A percentile compares a stretch with the other conserved stretches of the same genome.
phyloP scores from a whole-genome alignment of 1,140 invertebrate genomes.

The Pinna nobilis region DNA sequence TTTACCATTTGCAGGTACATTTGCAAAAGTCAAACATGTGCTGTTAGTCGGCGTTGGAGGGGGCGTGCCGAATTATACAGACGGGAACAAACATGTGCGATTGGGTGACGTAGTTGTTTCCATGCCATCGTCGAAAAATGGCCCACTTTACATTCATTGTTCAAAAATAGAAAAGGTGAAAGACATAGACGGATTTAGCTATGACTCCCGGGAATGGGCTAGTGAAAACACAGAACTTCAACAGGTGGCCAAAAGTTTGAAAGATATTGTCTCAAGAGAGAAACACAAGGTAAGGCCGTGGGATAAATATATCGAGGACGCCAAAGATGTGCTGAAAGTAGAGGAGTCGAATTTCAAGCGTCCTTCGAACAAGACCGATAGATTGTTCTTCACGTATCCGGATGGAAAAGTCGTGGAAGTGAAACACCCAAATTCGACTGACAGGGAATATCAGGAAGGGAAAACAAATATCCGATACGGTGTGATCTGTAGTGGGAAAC shows the following conservation, averaged over 20 bases:
- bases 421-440: conserved; percentile 66
- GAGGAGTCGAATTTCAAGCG: conserved; percentile 79
- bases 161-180: conserved; percentile 55
- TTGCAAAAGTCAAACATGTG: conserved; percentile 81
- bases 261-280: conserved; percentile 30
- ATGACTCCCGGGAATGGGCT: conserved; percentile 51
- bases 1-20: conserved; percentile 56
- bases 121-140: conserved; percentile 68
- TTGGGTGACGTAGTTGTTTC: conserved; percentile 97
- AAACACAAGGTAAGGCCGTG: conserved; percentile 66
- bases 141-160: conserved; percentile 69
- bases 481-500: conserved; percentile 86
- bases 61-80: conserved; percentile 97
- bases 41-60: conserved; percentile 97
- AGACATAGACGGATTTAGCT: conserved; percentile 42
- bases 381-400: conserved; percentile 93
- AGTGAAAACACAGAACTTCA: conserved; percentile 51
- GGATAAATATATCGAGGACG: conserved; percentile 84
- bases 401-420: conserved; percentile 96
- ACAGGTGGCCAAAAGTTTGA: conserved; percentile 48
- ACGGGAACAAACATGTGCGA: conserved; percentile 93
- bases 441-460: conserved; percentile 44
- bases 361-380: conserved; percentile 89
- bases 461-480: conserved; percentile 83
- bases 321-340: conserved; percentile 58